These are phyloP conservation scores for Scrobipalpa costella DNA, from an alignment of 2,888 invertebrate genomes.

Conservation along the genomic window DNA sequence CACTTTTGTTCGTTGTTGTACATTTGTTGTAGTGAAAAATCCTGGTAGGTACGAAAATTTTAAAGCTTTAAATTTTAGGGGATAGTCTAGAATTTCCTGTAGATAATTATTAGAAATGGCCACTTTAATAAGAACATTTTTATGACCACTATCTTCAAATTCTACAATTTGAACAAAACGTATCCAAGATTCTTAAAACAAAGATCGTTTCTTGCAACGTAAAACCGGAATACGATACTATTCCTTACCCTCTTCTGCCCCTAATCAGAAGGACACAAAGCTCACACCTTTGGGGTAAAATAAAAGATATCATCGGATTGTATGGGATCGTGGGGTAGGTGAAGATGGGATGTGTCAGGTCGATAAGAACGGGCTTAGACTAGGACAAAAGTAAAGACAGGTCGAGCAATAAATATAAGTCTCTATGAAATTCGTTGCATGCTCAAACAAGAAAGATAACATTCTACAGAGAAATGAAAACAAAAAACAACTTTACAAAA, in stretches of 20 bases:
- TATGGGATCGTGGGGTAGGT: not conserved
- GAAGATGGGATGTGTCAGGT: constrained; percentile 20
- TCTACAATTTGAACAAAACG: too few relatives aligned
- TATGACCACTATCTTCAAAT: too few relatives aligned
- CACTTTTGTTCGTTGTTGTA: constrained; percentile 4
- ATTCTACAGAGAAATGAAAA: too few relatives aligned
- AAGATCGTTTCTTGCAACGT: not conserved
- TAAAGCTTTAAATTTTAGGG: too few relatives aligned
- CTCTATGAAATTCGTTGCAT: too few relatives aligned
- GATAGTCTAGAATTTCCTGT: too few relatives aligned
- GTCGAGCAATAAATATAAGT: not conserved
- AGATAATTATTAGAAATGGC: too few relatives aligned
- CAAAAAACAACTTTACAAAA: too few relatives aligned
- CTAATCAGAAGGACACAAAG: constrained; percentile 8
- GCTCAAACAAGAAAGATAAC: too few relatives aligned
- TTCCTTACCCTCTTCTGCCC: not conserved
- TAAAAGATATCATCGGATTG: constrained; percentile 5
- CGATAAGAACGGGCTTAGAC: constrained; percentile 41
- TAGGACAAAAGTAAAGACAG: not conserved
- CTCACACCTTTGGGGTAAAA: constrained; percentile 31
- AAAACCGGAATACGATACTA: not conserved
- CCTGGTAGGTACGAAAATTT: too few relatives aligned
- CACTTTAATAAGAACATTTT: too few relatives aligned
- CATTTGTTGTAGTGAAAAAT: not conserved
- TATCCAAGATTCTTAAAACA: too few relatives aligned